Evolutionary conservation across 2,113 vertebrate species (phyloP).

Genomic region (Cettia cetti): DNA sequence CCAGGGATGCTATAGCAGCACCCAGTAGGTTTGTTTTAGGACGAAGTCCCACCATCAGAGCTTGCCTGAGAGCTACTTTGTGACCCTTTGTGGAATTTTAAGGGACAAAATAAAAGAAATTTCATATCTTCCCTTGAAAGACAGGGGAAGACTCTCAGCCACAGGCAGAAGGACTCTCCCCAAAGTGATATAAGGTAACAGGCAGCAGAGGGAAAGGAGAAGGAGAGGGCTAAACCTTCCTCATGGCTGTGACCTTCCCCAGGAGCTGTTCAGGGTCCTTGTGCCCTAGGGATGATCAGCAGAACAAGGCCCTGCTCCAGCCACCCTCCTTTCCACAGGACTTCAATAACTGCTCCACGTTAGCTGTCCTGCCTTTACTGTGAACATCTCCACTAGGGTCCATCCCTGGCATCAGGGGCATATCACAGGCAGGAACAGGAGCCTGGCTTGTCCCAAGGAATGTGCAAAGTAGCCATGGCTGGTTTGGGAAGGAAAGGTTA

Average conservation of each 20-base stretch:
- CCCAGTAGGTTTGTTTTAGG: background rate
- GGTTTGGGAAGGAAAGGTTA: background rate
- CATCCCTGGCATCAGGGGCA: accelerated
- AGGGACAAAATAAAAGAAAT: background rate
- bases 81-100: background rate
- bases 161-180: background rate
- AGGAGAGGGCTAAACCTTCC: background rate
- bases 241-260: background rate
- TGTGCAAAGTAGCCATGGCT: background rate
- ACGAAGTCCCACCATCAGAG: background rate
- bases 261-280: background rate
- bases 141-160: background rate
- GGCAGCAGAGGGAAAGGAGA: background rate
- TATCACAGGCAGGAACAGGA: background rate
- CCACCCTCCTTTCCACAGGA: background rate
- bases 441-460: background rate
- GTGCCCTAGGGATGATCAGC: background rate
- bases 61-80: background rate
- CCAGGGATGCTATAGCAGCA: background rate
- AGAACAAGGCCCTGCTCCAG: background rate
- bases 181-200: background rate
- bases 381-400: background rate
- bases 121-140: background rate
- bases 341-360: background rate
- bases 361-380: background rate